phyloP scores from a whole-genome alignment of 2,113 vertebrate genomes.

The Ardeotis arabs region DNA sequence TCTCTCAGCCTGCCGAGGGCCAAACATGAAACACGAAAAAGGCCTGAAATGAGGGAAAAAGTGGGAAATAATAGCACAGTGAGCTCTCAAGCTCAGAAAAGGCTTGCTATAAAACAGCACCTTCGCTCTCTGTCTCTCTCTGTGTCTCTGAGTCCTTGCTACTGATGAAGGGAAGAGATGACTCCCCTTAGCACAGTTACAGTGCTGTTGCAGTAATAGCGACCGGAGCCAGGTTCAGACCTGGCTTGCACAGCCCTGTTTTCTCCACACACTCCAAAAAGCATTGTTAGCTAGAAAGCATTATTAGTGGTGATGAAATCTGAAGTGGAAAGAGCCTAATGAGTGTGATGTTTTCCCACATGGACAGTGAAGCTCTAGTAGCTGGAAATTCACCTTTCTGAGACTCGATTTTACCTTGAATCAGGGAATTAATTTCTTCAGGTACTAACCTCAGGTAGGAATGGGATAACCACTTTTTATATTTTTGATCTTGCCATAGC shows the following conservation, averaged over 20 bases:
- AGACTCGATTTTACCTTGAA: not conserved
- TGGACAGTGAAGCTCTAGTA: not conserved
- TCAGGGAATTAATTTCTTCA: not conserved
- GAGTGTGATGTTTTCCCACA: not conserved
- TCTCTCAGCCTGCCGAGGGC: slow-evolving; percentile 56
- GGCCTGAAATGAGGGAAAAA: slow-evolving; percentile 33
- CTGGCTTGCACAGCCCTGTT: not conserved
- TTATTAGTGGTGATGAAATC: not conserved
- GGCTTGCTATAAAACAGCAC: slow-evolving; percentile 15
- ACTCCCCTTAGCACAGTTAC: slow-evolving; percentile 31
- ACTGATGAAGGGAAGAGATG: slow-evolving; percentile 28
- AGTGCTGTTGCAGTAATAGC: slow-evolving; percentile 11
- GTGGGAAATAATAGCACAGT: slow-evolving; percentile 25
- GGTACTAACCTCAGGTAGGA: not conserved
- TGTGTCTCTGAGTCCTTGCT: not conserved
- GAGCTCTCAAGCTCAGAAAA: slow-evolving; percentile 37
- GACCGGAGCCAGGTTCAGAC: not conserved
- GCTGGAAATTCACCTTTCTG: not conserved
- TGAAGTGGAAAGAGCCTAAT: not conserved
- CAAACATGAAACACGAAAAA: slow-evolving; percentile 57
- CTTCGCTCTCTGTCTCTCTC: not conserved
- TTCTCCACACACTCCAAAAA: not conserved
- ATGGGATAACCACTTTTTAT: not conserved
- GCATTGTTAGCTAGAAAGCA: not conserved
- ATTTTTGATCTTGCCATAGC: not conserved